Percentiles rank a stretch among this genome's conserved stretches.
Conservation (phyloP, 2,888 invertebrate genomes). For the Eugnorisma glareosa region DNA sequence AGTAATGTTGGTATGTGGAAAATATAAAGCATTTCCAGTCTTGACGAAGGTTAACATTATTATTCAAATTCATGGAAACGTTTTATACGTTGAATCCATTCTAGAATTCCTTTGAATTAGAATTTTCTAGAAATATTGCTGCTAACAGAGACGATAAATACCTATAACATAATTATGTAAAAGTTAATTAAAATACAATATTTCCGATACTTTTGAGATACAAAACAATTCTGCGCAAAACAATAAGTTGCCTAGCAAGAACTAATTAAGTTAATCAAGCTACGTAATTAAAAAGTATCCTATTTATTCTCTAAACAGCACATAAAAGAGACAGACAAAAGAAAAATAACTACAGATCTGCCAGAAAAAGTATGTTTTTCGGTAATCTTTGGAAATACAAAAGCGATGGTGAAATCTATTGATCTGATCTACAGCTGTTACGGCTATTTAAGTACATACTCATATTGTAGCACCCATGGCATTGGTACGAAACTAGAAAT, state of each 20-base stretch:
- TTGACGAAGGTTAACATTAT: slow-evolving; percentile 5
- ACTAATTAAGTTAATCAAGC: neutral
- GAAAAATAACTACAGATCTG: neutral
- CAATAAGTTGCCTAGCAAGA: neutral
- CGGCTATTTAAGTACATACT: no score
- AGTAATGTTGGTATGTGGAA: neutral
- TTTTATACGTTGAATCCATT: neutral
- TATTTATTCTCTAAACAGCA: neutral
- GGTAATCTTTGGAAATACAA: neutral
- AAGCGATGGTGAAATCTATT: neutral
- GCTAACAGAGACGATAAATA: slow-evolving; percentile 1
- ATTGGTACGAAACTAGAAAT: no score
- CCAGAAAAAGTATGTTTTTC: neutral
- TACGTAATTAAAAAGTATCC: neutral
- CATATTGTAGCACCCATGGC: no score
- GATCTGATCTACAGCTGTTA: no score
- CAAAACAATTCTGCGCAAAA: neutral
- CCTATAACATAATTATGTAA: neutral
- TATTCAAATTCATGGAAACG: slow-evolving; percentile 21
- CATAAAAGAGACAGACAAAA: neutral
- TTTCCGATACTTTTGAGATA: slow-evolving; percentile 11
- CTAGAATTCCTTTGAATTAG: slow-evolving; percentile 2
- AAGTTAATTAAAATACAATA: slow-evolving; percentile 11
- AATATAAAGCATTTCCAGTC: slow-evolving; percentile 1
- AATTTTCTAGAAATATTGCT: slow-evolving; percentile 13